phyloP scores from a whole-genome alignment of 1,140 invertebrate genomes.

The Catajapyx aquilonaris region DNA sequence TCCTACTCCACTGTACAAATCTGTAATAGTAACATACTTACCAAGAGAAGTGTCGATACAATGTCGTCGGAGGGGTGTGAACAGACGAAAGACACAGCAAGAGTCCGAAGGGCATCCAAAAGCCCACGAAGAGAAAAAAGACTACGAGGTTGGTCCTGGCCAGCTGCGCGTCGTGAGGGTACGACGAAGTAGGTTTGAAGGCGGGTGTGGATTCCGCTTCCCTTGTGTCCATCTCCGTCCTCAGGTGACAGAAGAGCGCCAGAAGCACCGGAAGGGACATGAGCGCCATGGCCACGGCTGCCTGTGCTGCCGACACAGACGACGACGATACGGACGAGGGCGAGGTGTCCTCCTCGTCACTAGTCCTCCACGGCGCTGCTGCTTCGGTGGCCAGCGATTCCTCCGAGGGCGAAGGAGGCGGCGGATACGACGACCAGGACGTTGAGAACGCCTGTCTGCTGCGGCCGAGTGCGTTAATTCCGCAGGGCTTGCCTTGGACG shows the following conservation, averaged over 20 bases:
- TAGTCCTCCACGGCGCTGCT: too few relatives aligned
- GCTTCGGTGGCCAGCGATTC: too few relatives aligned
- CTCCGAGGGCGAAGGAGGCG: too few relatives aligned
- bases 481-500: neutral
- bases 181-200: constrained; percentile 38
- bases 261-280: constrained; percentile 18
- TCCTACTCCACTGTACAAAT: too few relatives aligned
- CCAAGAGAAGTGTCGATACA: constrained; percentile 37
- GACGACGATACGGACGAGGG: too few relatives aligned
- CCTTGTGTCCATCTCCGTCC: constrained; percentile 10
- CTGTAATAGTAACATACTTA: neutral
- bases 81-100: constrained; percentile 28
- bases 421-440: too few relatives aligned
- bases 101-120: constrained; percentile 45
- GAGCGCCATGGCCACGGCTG: constrained; percentile 9
- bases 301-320: too few relatives aligned
- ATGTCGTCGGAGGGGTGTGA: constrained; percentile 19
- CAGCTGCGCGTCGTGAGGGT: constrained; percentile 28
- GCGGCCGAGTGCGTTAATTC: too few relatives aligned
- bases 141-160: constrained; percentile 39
- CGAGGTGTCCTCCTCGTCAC: too few relatives aligned
- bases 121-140: constrained; percentile 35
- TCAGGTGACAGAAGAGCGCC: constrained; percentile 29
- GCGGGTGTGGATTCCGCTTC: constrained; percentile 23
- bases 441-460: too few relatives aligned